These are phyloP conservation scores for Eudemis profundana DNA, from an alignment of 2,888 invertebrate species.

Conservation along the genomic window DNA sequence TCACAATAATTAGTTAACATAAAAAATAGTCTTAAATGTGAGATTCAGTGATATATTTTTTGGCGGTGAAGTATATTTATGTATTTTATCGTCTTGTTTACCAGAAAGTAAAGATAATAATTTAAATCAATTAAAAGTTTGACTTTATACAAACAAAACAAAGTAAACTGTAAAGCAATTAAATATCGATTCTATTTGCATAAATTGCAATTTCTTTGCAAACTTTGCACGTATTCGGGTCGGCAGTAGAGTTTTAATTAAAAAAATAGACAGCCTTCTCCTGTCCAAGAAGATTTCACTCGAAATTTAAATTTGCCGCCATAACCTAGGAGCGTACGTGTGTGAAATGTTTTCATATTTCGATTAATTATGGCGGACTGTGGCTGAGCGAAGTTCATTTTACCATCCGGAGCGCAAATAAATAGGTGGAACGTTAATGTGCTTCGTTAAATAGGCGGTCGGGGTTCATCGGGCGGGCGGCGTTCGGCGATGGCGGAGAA, in stretches of 20 bases:
- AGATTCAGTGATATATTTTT: background rate
- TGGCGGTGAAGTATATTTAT: background rate
- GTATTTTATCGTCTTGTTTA: background rate
- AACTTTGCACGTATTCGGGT: constrained; percentile 7
- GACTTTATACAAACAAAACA: constrained; percentile 4
- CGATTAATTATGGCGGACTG: constrained; percentile 70
- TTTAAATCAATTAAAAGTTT: background rate
- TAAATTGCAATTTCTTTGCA: constrained; percentile 10
- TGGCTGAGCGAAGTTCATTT: constrained; percentile 56
- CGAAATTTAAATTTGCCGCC: constrained; percentile 67
- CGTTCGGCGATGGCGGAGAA: constrained; percentile 76
- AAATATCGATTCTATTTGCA: constrained; percentile 33
- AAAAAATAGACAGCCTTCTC: constrained; percentile 3
- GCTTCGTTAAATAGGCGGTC: constrained; percentile 55
- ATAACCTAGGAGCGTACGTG: constrained; percentile 56
- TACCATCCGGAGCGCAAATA: constrained; percentile 50
- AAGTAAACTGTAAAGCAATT: constrained; percentile 7
- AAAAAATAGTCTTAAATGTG: background rate
- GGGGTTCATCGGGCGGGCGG: constrained; percentile 62
- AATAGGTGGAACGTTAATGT: constrained; percentile 53
- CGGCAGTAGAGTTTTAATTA: background rate
- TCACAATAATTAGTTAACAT: constrained; percentile 4
- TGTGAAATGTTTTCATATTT: constrained; percentile 62
- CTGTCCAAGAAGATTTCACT: constrained; percentile 15
- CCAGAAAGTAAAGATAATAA: background rate